These are phyloP conservation scores for Trissolcus basalis DNA, from an alignment of 1,140 invertebrate genomes.

Conservation along the genomic window DNA sequence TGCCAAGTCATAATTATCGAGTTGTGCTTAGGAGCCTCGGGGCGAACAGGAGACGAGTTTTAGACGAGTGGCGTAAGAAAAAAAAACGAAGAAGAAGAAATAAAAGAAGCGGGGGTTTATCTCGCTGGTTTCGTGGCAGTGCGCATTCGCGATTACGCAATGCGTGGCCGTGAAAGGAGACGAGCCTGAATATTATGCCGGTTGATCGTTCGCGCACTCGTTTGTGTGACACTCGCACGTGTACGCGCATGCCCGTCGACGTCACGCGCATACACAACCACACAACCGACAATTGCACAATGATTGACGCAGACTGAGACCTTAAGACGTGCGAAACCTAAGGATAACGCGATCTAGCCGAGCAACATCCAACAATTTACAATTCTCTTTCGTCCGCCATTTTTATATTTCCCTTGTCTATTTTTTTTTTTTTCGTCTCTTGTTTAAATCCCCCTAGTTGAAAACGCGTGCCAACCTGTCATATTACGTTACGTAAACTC, in stretches of 20 bases:
- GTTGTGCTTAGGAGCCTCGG: no score
- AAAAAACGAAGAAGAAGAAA: no score
- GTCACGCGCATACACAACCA: constrained; percentile 16
- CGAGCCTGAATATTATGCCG: constrained; percentile 58
- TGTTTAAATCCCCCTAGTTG: no score
- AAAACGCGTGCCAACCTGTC: no score
- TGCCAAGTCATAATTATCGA: no score
- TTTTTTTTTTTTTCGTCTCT: no score
- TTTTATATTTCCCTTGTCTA: no score
- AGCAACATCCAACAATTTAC: no score
- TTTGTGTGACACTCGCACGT: constrained; percentile 44
- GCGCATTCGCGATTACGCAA: constrained; percentile 73
- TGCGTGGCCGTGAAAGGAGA: constrained; percentile 73
- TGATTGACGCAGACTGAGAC: constrained; percentile 22
- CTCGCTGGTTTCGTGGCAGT: constrained; percentile 66
- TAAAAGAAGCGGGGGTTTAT: constrained; percentile 46
- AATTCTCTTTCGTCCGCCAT: no score
- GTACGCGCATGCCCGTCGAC: constrained; percentile 44
- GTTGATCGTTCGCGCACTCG: constrained; percentile 38
- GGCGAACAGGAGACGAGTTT: no score
- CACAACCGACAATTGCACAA: constrained; percentile 43
- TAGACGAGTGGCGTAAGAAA: no score
- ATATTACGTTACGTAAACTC: no score
- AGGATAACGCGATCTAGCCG: constrained; percentile 32
- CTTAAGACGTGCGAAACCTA: constrained; percentile 30